Evolutionary conservation across 2,113 vertebrate species (phyloP).

Genomic region (Oreochromis tanganicae): DNA sequence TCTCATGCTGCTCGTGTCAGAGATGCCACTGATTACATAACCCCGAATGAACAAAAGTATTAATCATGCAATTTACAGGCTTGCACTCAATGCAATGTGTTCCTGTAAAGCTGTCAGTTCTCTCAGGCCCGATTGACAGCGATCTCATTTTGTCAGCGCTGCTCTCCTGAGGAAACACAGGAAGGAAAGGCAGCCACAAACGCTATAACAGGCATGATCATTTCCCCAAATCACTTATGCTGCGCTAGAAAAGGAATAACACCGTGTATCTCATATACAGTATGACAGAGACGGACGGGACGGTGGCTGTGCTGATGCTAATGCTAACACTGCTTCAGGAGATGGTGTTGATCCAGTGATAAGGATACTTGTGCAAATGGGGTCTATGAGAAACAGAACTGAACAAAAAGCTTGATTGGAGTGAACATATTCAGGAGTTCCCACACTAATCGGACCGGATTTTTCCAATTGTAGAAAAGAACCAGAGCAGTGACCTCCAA

Average conservation of each 20-base stretch:
- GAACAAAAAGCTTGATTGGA: not conserved
- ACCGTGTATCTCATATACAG: not conserved
- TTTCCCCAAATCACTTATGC: not conserved
- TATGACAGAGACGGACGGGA: not conserved
- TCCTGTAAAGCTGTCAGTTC: slow-evolving; percentile 27
- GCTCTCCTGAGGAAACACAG: slow-evolving; percentile 24
- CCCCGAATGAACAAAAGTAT: slow-evolving; percentile 20
- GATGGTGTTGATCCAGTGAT: not conserved
- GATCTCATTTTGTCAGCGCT: not conserved
- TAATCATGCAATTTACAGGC: slow-evolving; percentile 42
- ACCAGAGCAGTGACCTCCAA: not conserved
- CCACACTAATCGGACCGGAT: accelerated
- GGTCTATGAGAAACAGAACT: accelerated
- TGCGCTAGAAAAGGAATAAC: not conserved
- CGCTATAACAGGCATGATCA: not conserved
- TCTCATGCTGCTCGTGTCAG: slow-evolving; percentile 28
- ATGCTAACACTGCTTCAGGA: not conserved
- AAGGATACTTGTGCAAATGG: not conserved
- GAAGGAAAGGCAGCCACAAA: not conserved
- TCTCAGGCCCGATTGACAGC: not conserved
- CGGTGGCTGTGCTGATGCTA: not conserved
- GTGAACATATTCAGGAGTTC: not conserved
- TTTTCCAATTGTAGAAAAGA: not conserved
- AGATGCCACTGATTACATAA: slow-evolving; percentile 52
- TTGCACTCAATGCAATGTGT: slow-evolving; percentile 9